Evolutionary conservation across 2,113 vertebrate genomes (phyloP).

Genomic region (Phyllostomus discolor): DNA sequence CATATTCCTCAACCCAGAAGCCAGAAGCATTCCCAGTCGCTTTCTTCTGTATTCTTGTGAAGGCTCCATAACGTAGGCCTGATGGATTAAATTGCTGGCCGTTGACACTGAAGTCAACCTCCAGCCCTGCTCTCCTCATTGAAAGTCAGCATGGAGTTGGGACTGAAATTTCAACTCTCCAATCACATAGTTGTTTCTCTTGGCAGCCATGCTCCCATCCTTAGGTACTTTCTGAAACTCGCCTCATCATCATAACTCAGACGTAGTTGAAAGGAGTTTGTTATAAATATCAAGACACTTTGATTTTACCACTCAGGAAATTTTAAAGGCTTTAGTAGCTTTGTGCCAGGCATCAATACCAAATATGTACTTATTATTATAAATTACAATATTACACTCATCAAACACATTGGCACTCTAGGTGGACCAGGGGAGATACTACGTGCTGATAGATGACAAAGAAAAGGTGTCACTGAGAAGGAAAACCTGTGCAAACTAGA

Average conservation of each 20-base stretch:
- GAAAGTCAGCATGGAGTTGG: neutral
- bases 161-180: neutral
- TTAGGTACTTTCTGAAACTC: neutral
- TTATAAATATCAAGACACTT: neutral
- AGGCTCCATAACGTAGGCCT: neutral
- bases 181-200: neutral
- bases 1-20: neutral
- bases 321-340: neutral
- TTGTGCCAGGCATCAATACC: neutral
- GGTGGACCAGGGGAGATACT: neutral
- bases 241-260: neutral
- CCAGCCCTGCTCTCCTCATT: neutral
- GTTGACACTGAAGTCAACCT: neutral
- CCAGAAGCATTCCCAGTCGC: neutral
- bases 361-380: neutral
- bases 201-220: neutral
- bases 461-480: neutral
- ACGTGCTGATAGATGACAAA: neutral
- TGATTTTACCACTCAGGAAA: neutral
- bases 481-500: neutral
- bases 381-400: neutral
- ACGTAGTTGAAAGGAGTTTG: neutral
- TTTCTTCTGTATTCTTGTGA: neutral
- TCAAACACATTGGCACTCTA: neutral
- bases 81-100: neutral